Evolutionary conservation across 2,797 vertebrate species (phyloP), one percentile per base, ranked within the genome.

Genomic region (Remorina albescens): DNA sequence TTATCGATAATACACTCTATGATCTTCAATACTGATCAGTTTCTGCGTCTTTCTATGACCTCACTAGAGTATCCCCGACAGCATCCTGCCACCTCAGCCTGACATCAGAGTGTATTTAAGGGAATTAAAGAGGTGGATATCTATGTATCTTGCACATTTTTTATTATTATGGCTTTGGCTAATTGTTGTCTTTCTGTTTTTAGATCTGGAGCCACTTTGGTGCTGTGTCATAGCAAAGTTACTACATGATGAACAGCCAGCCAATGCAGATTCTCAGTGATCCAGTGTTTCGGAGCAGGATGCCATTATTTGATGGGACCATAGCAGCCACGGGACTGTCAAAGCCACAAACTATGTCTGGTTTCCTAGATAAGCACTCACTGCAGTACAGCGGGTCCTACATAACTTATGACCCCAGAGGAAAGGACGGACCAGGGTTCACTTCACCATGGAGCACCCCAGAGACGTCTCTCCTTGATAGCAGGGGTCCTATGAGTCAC

Each of bases 191-290:
- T 76, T 54, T 59, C 10, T 73, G 2, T 74, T 80, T 16, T 39
- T 77, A 95, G 94, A 82, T 89, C 54, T 77, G 68, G 69, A 84
- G 80, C 51, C 59, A 54, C 30, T 76, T 73, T 56, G 46, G 32
- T 66, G 57, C 57, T 76, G 26, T 42, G 47, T 59, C 72, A 64
- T 28, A 70, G 37, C 65, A 81, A 82, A 80, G 63, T 74, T 61
- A 50, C 81, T 32, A 88, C 72, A 78, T 82, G 81, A 98, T 96
- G 96, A 95, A 93, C 30, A 95, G 92, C 15, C 95, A 96, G 71
- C 88, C 90, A 0, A 86, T 68, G 19, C 82, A 85, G 64, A 94
- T 90, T 50, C n/a, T 93, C 2, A 60, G 81, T 81, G 92, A 95
- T 32, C 84, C 94, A 0, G n/a, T 90, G 73, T 84, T 92, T 59